Conservation (phyloP, 1,140 invertebrate species). For the Glossosoma conforme region DNA sequence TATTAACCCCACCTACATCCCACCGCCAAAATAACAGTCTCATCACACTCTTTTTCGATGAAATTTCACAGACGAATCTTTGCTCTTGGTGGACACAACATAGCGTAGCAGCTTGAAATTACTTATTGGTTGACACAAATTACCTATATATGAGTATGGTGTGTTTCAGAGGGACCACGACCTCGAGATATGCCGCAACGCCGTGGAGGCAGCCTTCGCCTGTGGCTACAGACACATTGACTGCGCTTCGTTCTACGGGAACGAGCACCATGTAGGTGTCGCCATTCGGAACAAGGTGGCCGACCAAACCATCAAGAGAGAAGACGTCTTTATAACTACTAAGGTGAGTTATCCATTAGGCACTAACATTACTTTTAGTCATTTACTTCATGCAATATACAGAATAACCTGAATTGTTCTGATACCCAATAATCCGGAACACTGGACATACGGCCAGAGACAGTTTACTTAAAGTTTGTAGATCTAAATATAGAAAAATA, state of each 20-base stretch:
- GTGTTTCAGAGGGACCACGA: constrained; percentile 1
- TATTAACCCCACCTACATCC: neutral
- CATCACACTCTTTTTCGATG: neutral
- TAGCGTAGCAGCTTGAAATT: neutral
- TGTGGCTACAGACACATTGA: constrained; percentile 68
- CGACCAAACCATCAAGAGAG: constrained; percentile 62
- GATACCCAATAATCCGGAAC: too few relatives aligned
- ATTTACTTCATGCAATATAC: too few relatives aligned
- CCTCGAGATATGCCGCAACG: constrained; percentile 39
- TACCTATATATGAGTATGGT: neutral
- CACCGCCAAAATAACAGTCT: constrained; percentile 7
- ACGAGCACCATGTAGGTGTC: constrained; percentile 79
- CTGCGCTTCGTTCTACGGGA: constrained; percentile 62
- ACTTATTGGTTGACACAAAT: neutral
- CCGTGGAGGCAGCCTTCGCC: constrained; percentile 62
- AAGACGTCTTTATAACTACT: constrained; percentile 65
- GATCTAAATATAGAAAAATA: too few relatives aligned
- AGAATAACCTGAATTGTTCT: too few relatives aligned
- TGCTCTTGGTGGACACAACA: neutral
- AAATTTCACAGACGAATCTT: neutral
- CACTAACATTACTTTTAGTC: too few relatives aligned
- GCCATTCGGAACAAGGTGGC: constrained; percentile 67
- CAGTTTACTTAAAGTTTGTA: too few relatives aligned
- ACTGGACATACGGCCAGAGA: too few relatives aligned
- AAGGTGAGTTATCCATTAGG: too few relatives aligned